Conservation (phyloP, 2,113 vertebrate species). For the Ctenodactylus gundi region DNA sequence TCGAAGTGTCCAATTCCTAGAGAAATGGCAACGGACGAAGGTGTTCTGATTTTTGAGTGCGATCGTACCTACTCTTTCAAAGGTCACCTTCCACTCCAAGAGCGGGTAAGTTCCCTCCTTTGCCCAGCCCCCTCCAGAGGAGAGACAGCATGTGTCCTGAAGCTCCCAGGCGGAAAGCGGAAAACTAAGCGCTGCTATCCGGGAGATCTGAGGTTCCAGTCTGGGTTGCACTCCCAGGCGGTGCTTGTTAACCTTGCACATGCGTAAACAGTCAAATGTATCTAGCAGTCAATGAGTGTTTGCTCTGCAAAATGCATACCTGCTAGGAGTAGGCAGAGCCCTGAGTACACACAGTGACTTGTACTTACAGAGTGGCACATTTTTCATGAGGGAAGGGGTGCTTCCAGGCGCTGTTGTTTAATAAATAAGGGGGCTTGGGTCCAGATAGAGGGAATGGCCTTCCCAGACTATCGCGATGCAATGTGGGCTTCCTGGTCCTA, state of each 20-base stretch:
- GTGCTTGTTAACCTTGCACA: not conserved
- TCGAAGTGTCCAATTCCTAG: no score
- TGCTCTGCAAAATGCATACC: slow-evolving; percentile 19
- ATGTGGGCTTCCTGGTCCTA: not conserved
- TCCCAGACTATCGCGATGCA: no score
- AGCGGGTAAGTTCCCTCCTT: not conserved
- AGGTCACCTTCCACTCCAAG: not conserved
- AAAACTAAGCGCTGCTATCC: not conserved
- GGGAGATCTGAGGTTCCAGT: slow-evolving; percentile 18
- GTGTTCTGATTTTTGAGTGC: not conserved
- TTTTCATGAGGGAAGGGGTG: not conserved
- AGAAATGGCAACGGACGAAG: not conserved
- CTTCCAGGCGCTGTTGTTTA: not conserved
- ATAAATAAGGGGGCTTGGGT: not conserved
- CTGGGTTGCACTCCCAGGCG: not conserved
- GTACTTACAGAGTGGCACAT: not conserved
- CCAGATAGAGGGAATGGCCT: not conserved
- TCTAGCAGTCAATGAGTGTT: not conserved
- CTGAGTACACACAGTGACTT: slow-evolving; percentile 11
- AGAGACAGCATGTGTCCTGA: not conserved
- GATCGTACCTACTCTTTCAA: not conserved
- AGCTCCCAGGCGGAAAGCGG: not conserved
- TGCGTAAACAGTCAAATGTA: slow-evolving; percentile 29
- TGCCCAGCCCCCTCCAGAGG: not conserved
- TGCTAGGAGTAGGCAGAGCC: not conserved